phyloP scores from a whole-genome alignment of 2,113 vertebrate genomes.

The Etheostoma cragini region DNA sequence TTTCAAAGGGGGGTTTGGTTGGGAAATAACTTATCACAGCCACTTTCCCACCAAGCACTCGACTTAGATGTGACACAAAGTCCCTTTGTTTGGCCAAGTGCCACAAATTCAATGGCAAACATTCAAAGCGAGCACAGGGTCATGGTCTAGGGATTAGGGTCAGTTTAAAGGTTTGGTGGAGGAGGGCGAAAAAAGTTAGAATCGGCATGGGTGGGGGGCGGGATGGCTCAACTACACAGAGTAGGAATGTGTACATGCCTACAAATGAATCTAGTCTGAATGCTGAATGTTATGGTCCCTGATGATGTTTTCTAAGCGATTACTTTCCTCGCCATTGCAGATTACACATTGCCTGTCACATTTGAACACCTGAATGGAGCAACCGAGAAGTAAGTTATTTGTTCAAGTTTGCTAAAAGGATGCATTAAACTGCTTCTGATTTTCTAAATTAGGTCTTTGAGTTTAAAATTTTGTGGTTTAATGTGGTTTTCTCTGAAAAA shows the following conservation, averaged over 20 bases:
- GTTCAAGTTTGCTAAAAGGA: conserved; percentile 15
- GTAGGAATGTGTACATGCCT: conserved; percentile 51
- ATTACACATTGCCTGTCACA: conserved; percentile 33
- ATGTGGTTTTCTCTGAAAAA: not conserved
- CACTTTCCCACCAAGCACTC: conserved; percentile 65
- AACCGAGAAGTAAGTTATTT: conserved; percentile 12
- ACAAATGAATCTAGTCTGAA: conserved; percentile 57
- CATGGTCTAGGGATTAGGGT: conserved; percentile 73
- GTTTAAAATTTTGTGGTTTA: not conserved
- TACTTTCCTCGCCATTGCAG: conserved; percentile 26
- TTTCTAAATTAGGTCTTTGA: not conserved
- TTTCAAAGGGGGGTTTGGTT: conserved; percentile 24
- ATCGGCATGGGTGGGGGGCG: conserved; percentile 37
- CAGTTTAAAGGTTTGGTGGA: conserved; percentile 71
- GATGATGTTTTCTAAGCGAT: conserved; percentile 21
- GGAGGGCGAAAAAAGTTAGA: conserved; percentile 59
- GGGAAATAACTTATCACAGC: conserved; percentile 57
- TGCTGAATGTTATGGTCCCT: conserved; percentile 39
- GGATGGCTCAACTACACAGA: conserved; percentile 46
- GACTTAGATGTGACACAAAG: conserved; percentile 68
- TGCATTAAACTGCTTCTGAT: not conserved
- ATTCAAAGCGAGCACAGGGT: conserved; percentile 69
- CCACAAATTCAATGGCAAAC: conserved; percentile 66
- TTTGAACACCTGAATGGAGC: conserved; percentile 11
- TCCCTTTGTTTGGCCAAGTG: conserved; percentile 74